Percentiles rank a stretch among this genome's conserved stretches.
phyloP scores from a whole-genome alignment of 1,140 invertebrate genomes.

The Musca domestica region DNA sequence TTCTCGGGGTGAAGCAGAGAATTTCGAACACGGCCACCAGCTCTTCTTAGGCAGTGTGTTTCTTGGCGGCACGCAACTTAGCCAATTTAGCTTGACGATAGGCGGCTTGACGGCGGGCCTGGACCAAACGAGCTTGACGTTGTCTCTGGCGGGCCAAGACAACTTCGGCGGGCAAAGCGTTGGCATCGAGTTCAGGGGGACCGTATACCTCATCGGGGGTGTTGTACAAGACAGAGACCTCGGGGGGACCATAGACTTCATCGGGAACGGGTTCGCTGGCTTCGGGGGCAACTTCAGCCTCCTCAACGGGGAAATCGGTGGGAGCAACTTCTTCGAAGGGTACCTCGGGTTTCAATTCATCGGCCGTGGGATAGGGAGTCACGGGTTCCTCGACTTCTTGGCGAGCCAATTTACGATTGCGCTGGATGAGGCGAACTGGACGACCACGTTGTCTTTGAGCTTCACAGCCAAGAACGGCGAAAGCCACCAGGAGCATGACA shows the following conservation, averaged over 20 bases:
- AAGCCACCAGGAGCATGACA: constrained; percentile 6
- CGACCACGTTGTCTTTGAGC: constrained; percentile 12
- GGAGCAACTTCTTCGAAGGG: constrained; percentile 44
- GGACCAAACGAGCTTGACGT: constrained; percentile 18
- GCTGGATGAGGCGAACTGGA: not conserved
- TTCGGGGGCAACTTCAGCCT: constrained; percentile 24
- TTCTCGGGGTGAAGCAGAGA: not conserved
- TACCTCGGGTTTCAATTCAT: constrained; percentile 49
- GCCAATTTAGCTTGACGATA: constrained; percentile 16
- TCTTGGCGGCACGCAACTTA: constrained; percentile 24
- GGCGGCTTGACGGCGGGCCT: constrained; percentile 20
- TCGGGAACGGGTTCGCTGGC: constrained; percentile 3
- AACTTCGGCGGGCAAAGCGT: not conserved
- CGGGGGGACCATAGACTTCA: constrained; percentile 16
- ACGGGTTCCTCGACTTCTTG: constrained; percentile 44
- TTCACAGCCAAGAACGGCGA: constrained; percentile 17
- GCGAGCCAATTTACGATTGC: constrained; percentile 39
- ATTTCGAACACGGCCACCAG: constrained; percentile 3
- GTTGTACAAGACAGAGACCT: constrained; percentile 9
- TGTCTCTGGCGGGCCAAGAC: constrained; percentile 13
- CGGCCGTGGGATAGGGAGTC: constrained; percentile 46
- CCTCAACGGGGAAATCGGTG: constrained; percentile 25
- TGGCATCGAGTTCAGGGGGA: constrained; percentile 35
- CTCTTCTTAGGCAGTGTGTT: not conserved
- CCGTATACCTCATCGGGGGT: constrained; percentile 47